Conservation (phyloP, 2,888 invertebrate species). For the Plebejus anna region DNA sequence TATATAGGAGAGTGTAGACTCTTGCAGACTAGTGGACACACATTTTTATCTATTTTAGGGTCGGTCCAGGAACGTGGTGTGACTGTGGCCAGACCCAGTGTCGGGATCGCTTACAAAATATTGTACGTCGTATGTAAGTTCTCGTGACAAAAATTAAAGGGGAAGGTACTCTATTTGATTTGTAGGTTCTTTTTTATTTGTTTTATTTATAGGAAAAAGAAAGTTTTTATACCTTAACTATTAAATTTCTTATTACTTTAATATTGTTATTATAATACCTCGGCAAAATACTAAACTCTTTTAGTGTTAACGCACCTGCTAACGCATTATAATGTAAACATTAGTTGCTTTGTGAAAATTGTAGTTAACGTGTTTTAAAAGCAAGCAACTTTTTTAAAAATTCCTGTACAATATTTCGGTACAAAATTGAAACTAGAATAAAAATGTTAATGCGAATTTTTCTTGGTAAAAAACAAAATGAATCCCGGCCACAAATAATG, state of each 20-base stretch:
- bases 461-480: constrained; percentile 26
- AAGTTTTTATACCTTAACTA: too few relatives aligned
- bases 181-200: too few relatives aligned
- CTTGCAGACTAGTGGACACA: neutral
- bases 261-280: neutral
- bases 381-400: neutral
- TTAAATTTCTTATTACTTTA: neutral
- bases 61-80: too few relatives aligned
- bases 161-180: too few relatives aligned
- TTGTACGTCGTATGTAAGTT: too few relatives aligned
- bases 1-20: neutral
- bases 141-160: too few relatives aligned
- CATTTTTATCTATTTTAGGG: too few relatives aligned
- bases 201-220: too few relatives aligned
- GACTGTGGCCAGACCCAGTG: too few relatives aligned
- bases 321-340: neutral
- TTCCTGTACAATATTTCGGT: constrained; percentile 23
- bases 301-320: too few relatives aligned
- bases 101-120: too few relatives aligned
- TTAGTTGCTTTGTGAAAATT: neutral
- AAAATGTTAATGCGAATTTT: constrained; percentile 31
- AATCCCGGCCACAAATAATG: constrained; percentile 31
- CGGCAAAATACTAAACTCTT: neutral
- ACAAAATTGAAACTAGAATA: constrained; percentile 27
- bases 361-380: constrained; percentile 4